Evolutionary conservation across 2,888 invertebrate genomes (phyloP).

Genomic region (Chalcosyrphus nemorum): DNA sequence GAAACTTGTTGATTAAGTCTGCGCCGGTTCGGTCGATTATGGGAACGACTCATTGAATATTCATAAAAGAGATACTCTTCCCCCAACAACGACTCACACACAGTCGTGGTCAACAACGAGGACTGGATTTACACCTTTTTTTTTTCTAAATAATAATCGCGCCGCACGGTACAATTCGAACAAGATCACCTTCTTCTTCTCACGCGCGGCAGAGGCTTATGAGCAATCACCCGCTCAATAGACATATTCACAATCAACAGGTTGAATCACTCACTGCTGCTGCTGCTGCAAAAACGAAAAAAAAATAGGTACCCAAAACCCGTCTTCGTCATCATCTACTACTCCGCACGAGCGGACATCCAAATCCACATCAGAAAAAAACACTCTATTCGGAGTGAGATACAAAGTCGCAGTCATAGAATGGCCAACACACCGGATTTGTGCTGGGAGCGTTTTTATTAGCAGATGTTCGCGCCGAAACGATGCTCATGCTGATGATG

Average conservation of each 20-base stretch:
- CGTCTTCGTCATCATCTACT: conserved; percentile 59
- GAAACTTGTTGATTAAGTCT: conserved; percentile 73
- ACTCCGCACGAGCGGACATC: conserved; percentile 37
- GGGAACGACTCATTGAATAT: conserved; percentile 69
- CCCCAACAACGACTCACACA: conserved; percentile 25
- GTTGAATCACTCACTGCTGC: conserved; percentile 62
- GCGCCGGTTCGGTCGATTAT: conserved; percentile 58
- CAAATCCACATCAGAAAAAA: background rate
- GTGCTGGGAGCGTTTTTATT: conserved; percentile 32
- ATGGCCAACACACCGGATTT: conserved; percentile 19
- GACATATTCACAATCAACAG: conserved; percentile 56
- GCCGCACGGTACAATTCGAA: conserved; percentile 38
- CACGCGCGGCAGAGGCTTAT: conserved; percentile 37
- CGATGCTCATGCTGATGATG: conserved; percentile 29
- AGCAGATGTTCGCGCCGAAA: conserved; percentile 39
- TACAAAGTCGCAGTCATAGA: conserved; percentile 4
- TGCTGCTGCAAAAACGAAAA: too few relatives aligned
- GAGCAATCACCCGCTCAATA: conserved; percentile 42
- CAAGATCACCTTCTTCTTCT: conserved; percentile 49
- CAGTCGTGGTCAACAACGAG: conserved; percentile 49
- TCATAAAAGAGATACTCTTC: conserved; percentile 61
- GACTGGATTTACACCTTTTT: conserved; percentile 54
- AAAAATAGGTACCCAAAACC: conserved; percentile 37
- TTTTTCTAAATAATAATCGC: conserved; percentile 28
- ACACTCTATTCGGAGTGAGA: background rate